phyloP scores from a whole-genome alignment of 2,888 invertebrate genomes.

The Sacculina carcini region DNA sequence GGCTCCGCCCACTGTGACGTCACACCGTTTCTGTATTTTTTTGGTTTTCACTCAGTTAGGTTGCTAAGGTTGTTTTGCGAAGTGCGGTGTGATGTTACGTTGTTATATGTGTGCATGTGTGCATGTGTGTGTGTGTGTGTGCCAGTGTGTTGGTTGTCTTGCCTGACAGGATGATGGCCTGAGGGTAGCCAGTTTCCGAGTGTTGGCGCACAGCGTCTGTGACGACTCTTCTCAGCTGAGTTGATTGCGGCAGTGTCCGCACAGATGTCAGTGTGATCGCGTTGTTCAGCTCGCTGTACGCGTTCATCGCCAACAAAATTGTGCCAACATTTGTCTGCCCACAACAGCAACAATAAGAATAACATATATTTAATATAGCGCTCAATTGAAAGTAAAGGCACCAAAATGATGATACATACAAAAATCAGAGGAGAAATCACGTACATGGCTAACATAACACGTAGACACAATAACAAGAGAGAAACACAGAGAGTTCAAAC shows the following conservation, averaged over 20 bases:
- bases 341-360: constrained; percentile 17
- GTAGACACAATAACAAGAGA: too few species aligned
- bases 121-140: too few species aligned
- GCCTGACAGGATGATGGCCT: constrained; percentile 76
- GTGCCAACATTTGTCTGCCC: constrained; percentile 85
- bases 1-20: too few species aligned
- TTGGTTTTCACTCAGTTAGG: too few species aligned
- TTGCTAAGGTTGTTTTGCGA: too few species aligned
- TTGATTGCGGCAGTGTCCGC: constrained; percentile 39
- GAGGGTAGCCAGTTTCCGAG: constrained; percentile 81
- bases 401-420: not conserved
- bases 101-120: too few species aligned
- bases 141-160: too few species aligned
- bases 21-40: too few species aligned
- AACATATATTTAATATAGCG: not conserved
- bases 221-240: constrained; percentile 64
- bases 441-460: too few species aligned
- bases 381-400: too few species aligned
- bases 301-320: constrained; percentile 65
- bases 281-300: constrained; percentile 62
- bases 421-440: not conserved
- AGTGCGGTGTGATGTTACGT: too few species aligned
- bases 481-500: too few species aligned
- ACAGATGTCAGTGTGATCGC: constrained; percentile 60
- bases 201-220: constrained; percentile 78